Percentiles rank a stretch among this genome's conserved stretches.
Conservation (phyloP, 2,113 vertebrate genomes). For the Noctilio leporinus region DNA sequence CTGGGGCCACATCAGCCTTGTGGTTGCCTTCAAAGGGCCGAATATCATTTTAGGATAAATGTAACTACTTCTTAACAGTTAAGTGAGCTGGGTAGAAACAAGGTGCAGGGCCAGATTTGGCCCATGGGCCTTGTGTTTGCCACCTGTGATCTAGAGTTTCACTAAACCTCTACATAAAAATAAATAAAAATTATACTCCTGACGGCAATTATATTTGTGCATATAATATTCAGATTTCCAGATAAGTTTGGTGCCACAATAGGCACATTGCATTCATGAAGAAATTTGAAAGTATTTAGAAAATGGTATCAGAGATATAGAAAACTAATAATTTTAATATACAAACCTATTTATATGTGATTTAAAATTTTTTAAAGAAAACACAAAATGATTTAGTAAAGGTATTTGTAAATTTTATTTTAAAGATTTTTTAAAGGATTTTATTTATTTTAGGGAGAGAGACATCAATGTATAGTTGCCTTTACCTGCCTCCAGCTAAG, state of each 20-base stretch:
- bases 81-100: too few relatives aligned
- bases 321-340: constrained; percentile 54
- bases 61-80: too few relatives aligned
- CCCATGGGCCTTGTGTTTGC: too few relatives aligned
- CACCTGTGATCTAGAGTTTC: constrained; percentile 65
- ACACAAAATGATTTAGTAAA: not conserved
- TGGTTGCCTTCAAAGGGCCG: too few relatives aligned
- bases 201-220: constrained; percentile 36
- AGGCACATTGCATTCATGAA: constrained; percentile 34
- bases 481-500: too few relatives aligned
- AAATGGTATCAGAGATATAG: constrained; percentile 21
- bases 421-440: too few relatives aligned
- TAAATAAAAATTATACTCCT: constrained; percentile 34
- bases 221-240: constrained; percentile 38
- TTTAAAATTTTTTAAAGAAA: not conserved
- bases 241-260: constrained; percentile 29
- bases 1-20: too few relatives aligned
- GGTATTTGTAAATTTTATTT: not conserved
- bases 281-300: constrained; percentile 47
- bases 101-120: too few relatives aligned
- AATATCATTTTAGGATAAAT: too few relatives aligned
- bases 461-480: too few relatives aligned
- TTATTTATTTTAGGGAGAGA: too few relatives aligned
- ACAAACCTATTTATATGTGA: not conserved
- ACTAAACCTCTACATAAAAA: constrained; percentile 48